A percentile compares a stretch with the other conserved stretches of the same genome.
Evolutionary conservation across 2,797 vertebrate species (phyloP).

Genomic region (Coluber constrictor): DNA sequence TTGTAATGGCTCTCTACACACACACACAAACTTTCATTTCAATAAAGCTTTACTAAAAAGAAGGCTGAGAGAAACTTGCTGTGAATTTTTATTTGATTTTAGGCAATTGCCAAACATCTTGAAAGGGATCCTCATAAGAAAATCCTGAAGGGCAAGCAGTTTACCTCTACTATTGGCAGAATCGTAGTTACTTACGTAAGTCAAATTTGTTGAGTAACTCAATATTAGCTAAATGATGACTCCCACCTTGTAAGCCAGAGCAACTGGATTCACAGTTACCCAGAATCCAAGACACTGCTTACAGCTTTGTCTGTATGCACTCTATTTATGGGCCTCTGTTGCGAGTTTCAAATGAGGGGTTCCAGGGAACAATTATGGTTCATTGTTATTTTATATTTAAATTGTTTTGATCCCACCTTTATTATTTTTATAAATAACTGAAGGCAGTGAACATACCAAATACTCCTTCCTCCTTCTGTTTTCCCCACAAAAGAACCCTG

Average conservation of each 20-base stretch:
- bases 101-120: not conserved
- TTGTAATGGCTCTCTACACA: not conserved
- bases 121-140: not conserved
- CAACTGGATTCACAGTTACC: not conserved
- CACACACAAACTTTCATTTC: not conserved
- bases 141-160: not conserved
- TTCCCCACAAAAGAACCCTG: not conserved
- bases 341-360: not conserved
- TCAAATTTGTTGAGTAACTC: not conserved
- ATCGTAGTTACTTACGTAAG: not conserved
- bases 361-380: not conserved
- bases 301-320: not conserved
- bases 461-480: not conserved
- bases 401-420: not conserved
- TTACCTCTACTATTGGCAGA: not conserved
- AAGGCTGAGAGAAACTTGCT: not conserved
- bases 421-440: not conserved
- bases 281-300: not conserved
- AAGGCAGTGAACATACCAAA: not conserved
- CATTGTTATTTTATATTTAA: not conserved
- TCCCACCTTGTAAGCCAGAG: not conserved
- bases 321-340: not conserved
- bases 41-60: not conserved
- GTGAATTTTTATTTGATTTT: not conserved
- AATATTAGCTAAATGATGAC: not conserved